These are phyloP conservation scores for Globodera rostochiensis DNA, from an alignment of 1,140 invertebrate genomes.

Conservation along the genomic window DNA sequence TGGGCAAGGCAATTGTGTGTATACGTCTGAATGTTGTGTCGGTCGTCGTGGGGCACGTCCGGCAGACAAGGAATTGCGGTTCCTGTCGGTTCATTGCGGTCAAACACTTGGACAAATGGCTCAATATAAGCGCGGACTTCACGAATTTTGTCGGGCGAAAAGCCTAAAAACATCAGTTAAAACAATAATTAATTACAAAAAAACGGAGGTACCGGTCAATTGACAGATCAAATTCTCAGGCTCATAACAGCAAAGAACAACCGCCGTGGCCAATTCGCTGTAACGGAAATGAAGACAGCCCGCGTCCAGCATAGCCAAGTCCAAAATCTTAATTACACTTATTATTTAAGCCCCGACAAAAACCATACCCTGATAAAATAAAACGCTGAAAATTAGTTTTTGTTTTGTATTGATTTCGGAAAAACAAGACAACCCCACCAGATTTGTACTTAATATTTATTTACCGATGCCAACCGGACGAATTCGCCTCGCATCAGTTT, in stretches of 20 bases:
- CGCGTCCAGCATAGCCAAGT: slow-evolving; percentile 43
- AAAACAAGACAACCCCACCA: too few relatives aligned
- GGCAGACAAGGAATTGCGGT: slow-evolving; percentile 38
- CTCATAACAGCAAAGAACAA: slow-evolving; percentile 52
- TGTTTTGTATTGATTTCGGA: background rate
- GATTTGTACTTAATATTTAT: too few relatives aligned
- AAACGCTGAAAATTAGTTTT: background rate
- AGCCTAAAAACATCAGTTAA: slow-evolving; percentile 30
- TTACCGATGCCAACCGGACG: slow-evolving; percentile 41
- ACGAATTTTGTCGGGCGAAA: slow-evolving; percentile 33
- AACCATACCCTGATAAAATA: slow-evolving; percentile 27
- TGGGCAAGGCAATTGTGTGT: slow-evolving; percentile 2
- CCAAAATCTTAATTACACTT: slow-evolving; percentile 41
- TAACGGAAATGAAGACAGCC: slow-evolving; percentile 43
- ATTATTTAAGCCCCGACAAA: background rate
- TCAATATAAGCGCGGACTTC: slow-evolving; percentile 39
- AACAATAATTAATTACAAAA: slow-evolving; percentile 8
- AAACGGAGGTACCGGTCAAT: slow-evolving; percentile 43
- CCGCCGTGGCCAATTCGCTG: slow-evolving; percentile 53
- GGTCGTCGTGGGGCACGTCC: slow-evolving; percentile 29
- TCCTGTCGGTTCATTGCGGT: slow-evolving; percentile 39
- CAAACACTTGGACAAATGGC: slow-evolving; percentile 41
- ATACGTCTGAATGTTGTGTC: slow-evolving; percentile 46
- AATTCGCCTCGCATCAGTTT: slow-evolving; percentile 51
- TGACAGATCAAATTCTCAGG: slow-evolving; percentile 42